phyloP scores from a whole-genome alignment of 2,797 vertebrate species.

The Alca torda region DNA sequence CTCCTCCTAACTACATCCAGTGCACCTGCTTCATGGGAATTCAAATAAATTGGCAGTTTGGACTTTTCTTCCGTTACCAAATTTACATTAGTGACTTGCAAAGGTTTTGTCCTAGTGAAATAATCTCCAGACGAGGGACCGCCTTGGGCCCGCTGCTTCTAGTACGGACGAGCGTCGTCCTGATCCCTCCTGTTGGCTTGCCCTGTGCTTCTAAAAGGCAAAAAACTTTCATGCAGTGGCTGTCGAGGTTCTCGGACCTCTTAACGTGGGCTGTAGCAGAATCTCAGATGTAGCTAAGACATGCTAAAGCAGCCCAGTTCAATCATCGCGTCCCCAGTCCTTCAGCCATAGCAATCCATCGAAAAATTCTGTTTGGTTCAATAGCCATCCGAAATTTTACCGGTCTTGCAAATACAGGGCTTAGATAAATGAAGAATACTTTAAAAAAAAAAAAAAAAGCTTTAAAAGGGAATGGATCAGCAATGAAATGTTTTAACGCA shows the following conservation, averaged over 20 bases:
- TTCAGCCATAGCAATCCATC: not conserved
- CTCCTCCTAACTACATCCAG: not conserved
- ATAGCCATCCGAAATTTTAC: not conserved
- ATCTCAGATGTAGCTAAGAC: not conserved
- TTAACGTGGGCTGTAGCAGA: not conserved
- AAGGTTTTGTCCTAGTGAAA: not conserved
- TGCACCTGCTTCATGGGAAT: not conserved
- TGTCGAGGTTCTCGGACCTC: not conserved
- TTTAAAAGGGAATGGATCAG: not conserved
- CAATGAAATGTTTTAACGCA: not conserved
- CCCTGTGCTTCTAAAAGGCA: not conserved
- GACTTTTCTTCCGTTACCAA: not conserved
- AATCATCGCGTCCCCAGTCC: not conserved
- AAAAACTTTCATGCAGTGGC: not conserved
- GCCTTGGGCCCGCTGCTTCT: not conserved
- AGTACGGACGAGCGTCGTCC: too few relatives aligned
- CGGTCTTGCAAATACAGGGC: not conserved
- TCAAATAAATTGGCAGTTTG: not conserved
- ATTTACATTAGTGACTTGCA: accelerated
- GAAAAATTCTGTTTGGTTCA: not conserved
- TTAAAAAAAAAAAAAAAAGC: not conserved
- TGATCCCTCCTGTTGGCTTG: not conserved
- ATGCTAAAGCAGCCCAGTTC: not conserved
- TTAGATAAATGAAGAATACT: not conserved
- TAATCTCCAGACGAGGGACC: not conserved